phyloP scores from a whole-genome alignment of 2,113 vertebrate genomes.

The Callocephalon fimbriatum region DNA sequence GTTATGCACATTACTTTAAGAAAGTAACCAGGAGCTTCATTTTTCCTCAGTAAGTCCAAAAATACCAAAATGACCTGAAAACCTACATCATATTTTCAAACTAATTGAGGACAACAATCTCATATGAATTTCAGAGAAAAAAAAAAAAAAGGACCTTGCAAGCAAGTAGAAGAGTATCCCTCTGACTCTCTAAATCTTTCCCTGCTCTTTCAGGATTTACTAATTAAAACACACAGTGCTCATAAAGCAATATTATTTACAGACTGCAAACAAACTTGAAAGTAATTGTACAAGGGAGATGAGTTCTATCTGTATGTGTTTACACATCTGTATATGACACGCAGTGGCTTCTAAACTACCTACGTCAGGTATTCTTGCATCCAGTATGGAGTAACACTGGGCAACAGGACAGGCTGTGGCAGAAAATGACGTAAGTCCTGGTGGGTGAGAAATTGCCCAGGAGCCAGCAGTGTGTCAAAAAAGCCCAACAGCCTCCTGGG shows the following conservation, averaged over 20 bases:
- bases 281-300: not conserved
- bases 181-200: not conserved
- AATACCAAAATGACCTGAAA: not conserved
- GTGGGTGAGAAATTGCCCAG: not conserved
- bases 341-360: not conserved
- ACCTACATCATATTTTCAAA: not conserved
- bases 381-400: not conserved
- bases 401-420: not conserved
- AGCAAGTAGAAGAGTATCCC: not conserved
- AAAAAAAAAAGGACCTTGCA: not conserved
- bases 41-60: not conserved
- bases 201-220: not conserved
- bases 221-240: not conserved
- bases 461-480: not conserved
- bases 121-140: not conserved
- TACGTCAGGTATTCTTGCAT: not conserved
- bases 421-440: not conserved
- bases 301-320: not conserved
- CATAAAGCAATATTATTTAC: not conserved
- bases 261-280: not conserved
- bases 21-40: not conserved
- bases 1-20: not conserved
- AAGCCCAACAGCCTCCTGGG: not conserved
- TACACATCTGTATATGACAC: not conserved
- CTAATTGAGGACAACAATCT: not conserved